phyloP scores from a whole-genome alignment of 1,140 invertebrate genomes.

The Polypedilum vanderplanki region DNA sequence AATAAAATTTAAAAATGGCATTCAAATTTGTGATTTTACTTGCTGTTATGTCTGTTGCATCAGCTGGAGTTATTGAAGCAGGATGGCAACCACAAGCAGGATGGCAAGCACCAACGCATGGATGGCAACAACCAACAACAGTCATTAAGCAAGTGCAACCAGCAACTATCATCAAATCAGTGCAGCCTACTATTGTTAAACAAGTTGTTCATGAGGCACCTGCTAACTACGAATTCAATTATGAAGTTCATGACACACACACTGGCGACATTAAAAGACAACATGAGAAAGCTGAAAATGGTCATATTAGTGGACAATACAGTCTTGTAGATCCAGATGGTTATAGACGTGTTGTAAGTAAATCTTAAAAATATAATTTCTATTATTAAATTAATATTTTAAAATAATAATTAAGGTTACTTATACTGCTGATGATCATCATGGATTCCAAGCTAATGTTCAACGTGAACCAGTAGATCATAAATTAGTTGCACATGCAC shows the following conservation, averaged over 20 bases:
- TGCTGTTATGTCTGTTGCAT: not conserved
- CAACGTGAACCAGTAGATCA: conserved; percentile 35
- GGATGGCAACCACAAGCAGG: not conserved
- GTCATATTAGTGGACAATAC: conserved; percentile 65
- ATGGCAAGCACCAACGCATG: not conserved
- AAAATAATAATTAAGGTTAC: conserved; percentile 33
- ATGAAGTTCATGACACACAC: conserved; percentile 62
- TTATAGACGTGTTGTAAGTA: conserved; percentile 42
- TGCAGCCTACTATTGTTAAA: not conserved
- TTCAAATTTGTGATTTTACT: not conserved
- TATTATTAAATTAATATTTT: not conserved
- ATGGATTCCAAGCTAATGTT: conserved; percentile 46
- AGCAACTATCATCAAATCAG: not conserved
- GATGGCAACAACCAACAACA: not conserved
- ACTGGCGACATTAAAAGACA: conserved; percentile 65
- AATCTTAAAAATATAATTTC: no score
- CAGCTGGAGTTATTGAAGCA: not conserved
- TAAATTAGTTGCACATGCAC: conserved; percentile 41
- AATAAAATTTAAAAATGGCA: not conserved
- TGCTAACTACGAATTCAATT: conserved; percentile 58
- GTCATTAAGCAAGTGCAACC: not conserved
- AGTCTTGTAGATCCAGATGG: conserved; percentile 67
- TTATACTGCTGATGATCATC: conserved; percentile 43
- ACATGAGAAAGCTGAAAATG: conserved; percentile 57
- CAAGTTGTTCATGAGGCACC: conserved; percentile 35